Percentiles rank a stretch among this genome's conserved stretches.
Conservation (phyloP, 2,113 vertebrate genomes). For the Catagonus wagneri region DNA sequence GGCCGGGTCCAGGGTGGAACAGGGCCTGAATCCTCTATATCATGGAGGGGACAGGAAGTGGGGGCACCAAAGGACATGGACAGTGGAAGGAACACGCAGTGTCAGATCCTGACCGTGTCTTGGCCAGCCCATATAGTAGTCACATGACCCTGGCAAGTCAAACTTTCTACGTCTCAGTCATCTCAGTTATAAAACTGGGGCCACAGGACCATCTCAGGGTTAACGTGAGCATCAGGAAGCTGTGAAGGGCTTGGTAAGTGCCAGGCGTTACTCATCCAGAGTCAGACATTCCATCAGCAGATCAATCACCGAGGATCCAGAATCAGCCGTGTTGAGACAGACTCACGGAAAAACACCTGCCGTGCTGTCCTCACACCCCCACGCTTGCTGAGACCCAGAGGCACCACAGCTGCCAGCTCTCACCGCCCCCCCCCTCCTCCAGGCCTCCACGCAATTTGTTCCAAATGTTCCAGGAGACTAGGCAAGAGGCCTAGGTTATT, state of each 20-base stretch:
- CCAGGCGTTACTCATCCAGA: not conserved
- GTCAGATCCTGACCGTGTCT: not conserved
- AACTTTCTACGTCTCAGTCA: not conserved
- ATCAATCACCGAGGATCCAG: not conserved
- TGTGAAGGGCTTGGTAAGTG: not conserved
- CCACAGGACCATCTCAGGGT: not conserved
- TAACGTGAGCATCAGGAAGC: not conserved
- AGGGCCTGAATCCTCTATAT: not conserved
- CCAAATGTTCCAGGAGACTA: slow-evolving; percentile 52
- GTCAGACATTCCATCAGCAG: not conserved
- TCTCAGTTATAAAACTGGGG: not conserved
- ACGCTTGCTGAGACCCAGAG: not conserved
- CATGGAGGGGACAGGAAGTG: not conserved
- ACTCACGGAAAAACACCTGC: not conserved
- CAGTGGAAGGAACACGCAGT: not conserved
- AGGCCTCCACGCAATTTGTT: slow-evolving; percentile 36
- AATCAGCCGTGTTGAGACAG: not conserved
- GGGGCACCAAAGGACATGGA: not conserved
- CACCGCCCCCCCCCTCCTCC: not conserved
- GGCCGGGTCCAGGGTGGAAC: not conserved
- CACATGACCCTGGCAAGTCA: not conserved
- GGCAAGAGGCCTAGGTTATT: slow-evolving; percentile 53
- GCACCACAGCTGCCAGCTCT: too few relatives aligned
- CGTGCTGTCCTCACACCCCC: not conserved
- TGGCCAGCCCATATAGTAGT: not conserved